These are phyloP conservation scores for Styela clava DNA, from an alignment of 23 tunicate species.

Conservation along the genomic window DNA sequence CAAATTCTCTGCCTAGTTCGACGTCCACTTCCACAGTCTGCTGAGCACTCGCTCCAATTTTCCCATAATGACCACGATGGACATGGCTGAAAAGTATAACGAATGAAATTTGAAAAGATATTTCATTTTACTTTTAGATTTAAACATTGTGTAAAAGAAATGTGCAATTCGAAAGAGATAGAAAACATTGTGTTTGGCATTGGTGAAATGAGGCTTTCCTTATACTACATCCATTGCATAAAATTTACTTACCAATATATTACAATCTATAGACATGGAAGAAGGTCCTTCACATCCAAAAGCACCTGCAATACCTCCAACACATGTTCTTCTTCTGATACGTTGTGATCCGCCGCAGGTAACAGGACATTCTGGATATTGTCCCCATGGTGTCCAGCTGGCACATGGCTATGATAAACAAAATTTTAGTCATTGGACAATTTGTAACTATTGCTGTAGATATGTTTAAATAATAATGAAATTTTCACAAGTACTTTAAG, in stretches of 20 bases:
- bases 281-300: constrained; percentile 47
- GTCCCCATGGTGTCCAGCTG: constrained; percentile 55
- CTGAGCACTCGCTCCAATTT: constrained; percentile 60
- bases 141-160: no score
- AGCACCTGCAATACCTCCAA: constrained; percentile 36
- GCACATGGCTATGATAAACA: constrained; percentile 24
- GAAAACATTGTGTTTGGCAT: no score
- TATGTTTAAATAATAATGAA: no score
- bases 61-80: constrained; percentile 74
- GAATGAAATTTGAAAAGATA: no score
- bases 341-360: constrained; percentile 44
- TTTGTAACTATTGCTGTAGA: not conserved
- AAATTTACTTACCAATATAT: constrained; percentile 19
- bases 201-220: no score
- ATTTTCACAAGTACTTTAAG: no score
- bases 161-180: no score
- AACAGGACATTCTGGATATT: constrained; percentile 47
- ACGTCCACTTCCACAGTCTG: constrained; percentile 62
- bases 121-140: not conserved
- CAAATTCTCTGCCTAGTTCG: constrained; percentile 40
- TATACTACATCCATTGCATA: no score
- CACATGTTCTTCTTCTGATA: constrained; percentile 38
- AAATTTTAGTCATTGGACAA: no score
- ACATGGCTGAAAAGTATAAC: constrained; percentile 40
- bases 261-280: not conserved